phyloP scores from a whole-genome alignment of 2,113 vertebrate genomes.

The Cisticola juncidis region DNA sequence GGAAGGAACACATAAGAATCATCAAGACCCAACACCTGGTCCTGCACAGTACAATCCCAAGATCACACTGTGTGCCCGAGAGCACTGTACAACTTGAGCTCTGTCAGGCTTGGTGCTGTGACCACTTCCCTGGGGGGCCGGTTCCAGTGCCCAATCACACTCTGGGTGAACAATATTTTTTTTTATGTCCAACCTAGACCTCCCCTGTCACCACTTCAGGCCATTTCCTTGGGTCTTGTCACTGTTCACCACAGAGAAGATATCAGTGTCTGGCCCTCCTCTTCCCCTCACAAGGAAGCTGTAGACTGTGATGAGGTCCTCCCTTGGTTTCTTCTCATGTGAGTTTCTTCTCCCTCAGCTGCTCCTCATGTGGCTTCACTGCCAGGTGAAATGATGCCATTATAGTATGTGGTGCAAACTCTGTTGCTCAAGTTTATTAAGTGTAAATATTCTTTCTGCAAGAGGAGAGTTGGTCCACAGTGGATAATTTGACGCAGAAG shows the following conservation, averaged over 20 bases:
- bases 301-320: accelerated
- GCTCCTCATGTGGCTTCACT: background rate
- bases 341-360: background rate
- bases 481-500: background rate
- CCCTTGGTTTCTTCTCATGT: background rate
- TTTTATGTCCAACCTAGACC: background rate
- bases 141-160: background rate
- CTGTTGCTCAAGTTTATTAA: background rate
- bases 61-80: background rate
- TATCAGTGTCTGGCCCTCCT: background rate
- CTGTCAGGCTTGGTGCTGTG: background rate
- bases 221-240: background rate
- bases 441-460: background rate
- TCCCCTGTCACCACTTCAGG: background rate
- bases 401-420: background rate
- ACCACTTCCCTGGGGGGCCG: background rate
- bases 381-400: background rate
- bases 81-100: background rate
- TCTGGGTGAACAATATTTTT: background rate
- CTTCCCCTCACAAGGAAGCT: background rate
- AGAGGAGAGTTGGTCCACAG: background rate
- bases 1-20: background rate
- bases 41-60: background rate
- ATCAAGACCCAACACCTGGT: background rate
- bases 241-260: background rate